Conservation (phyloP, 2,888 invertebrate genomes). For the Tetragnatha montana region DNA sequence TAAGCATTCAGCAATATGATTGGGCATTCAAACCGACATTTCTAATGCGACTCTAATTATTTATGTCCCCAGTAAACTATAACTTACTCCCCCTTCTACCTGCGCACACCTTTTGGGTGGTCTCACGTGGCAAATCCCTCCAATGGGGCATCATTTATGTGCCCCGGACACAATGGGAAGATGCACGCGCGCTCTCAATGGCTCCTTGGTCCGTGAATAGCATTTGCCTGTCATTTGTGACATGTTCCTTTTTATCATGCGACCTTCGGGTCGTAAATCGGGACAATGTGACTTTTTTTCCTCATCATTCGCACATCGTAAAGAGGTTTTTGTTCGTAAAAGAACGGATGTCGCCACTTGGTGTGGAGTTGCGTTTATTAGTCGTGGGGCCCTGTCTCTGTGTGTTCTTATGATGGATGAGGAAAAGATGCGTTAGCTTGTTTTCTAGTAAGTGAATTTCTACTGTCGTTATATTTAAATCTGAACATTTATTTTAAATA, state of each 20-base stretch:
- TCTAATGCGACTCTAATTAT: constrained; percentile 64
- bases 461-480: no score
- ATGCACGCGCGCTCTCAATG: constrained; percentile 31
- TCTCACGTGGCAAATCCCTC: constrained; percentile 45
- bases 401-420: neutral
- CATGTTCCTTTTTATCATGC: constrained; percentile 14
- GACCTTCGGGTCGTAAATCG: constrained; percentile 27
- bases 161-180: constrained; percentile 59
- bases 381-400: neutral
- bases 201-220: constrained; percentile 10
- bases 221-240: constrained; percentile 20
- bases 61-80: constrained; percentile 47
- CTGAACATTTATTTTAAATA: no score
- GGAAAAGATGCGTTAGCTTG: no score
- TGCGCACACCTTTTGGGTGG: constrained; percentile 69
- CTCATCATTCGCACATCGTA: constrained; percentile 43
- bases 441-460: no score
- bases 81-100: constrained; percentile 60
- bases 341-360: neutral
- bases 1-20: constrained; percentile 11
- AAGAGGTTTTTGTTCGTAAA: constrained; percentile 22
- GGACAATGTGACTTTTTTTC: constrained; percentile 19
- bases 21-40: constrained; percentile 41
- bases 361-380: neutral
- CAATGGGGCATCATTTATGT: constrained; percentile 50